Evolutionary conservation across 2,888 invertebrate species (phyloP).

Genomic region (Anthrax anthrax): DNA sequence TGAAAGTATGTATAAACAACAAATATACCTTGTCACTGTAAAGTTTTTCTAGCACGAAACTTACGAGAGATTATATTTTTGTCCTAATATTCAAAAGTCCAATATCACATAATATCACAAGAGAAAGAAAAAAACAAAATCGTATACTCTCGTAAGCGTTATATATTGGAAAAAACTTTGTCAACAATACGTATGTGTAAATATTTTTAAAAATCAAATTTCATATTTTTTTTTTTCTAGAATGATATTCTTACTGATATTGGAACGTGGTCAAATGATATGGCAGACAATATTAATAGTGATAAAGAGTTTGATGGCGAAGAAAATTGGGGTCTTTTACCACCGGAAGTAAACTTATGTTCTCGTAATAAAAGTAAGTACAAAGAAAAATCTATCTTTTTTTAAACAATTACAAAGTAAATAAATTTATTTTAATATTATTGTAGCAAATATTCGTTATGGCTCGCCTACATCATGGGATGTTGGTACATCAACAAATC

Average conservation of each 20-base stretch:
- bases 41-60: no score
- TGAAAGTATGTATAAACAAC: slow-evolving; percentile 17
- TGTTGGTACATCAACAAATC: slow-evolving; percentile 15
- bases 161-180: background rate
- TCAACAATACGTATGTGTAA: no score
- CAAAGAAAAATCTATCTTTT: background rate
- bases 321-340: slow-evolving; percentile 41
- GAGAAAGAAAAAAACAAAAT: no score
- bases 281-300: slow-evolving; percentile 46
- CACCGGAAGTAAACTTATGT: slow-evolving; percentile 49
- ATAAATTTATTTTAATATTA: background rate
- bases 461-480: slow-evolving; percentile 35
- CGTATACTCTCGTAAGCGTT: no score
- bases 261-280: slow-evolving; percentile 84
- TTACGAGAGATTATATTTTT: no score
- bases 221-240: slow-evolving; percentile 15
- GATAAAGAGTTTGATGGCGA: slow-evolving; percentile 33
- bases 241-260: slow-evolving; percentile 57
- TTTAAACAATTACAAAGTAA: background rate
- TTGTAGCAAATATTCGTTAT: slow-evolving; percentile 22
- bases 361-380: slow-evolving; percentile 37
- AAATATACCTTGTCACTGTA: no score
- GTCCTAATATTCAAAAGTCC: no score
- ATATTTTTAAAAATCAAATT: background rate
- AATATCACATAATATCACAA: no score